Percentiles rank a stretch among this genome's conserved stretches.
phyloP scores from a whole-genome alignment of 2,888 invertebrate species.

The Diaprepes abbreviatus region DNA sequence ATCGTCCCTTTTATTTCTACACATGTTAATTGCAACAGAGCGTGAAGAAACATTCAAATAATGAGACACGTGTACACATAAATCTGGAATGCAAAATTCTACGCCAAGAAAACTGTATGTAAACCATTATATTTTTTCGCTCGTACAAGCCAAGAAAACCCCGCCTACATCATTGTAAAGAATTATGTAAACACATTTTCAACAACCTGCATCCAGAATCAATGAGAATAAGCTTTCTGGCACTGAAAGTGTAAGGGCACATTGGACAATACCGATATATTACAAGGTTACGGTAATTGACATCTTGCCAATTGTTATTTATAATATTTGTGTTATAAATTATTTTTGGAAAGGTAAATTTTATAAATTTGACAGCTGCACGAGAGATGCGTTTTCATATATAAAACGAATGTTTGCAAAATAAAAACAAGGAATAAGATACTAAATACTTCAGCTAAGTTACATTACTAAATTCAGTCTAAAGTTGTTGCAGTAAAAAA shows the following conservation, averaged over 20 bases:
- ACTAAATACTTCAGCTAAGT: too few relatives aligned
- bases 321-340: too few relatives aligned
- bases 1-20: not conserved
- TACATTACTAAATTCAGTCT: too few relatives aligned
- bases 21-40: not conserved
- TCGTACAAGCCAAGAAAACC: constrained; percentile 8
- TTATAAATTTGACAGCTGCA: too few relatives aligned
- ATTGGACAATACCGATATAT: constrained; percentile 15
- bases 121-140: not conserved
- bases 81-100: not conserved
- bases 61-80: constrained; percentile 2
- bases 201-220: constrained; percentile 40
- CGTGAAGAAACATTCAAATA: not conserved
- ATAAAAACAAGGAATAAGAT: too few relatives aligned
- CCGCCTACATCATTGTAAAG: not conserved
- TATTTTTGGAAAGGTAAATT: too few relatives aligned
- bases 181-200: constrained; percentile 39
- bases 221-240: constrained; percentile 46
- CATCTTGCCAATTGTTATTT: constrained; percentile 14
- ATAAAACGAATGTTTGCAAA: too few relatives aligned
- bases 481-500: too few relatives aligned
- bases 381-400: too few relatives aligned
- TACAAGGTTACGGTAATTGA: constrained; percentile 7
- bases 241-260: constrained; percentile 20
- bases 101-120: not conserved